Base-by-base conservation (phyloP, 2,113 vertebrate species). In the Nothoprocta perdicaria region DNA sequence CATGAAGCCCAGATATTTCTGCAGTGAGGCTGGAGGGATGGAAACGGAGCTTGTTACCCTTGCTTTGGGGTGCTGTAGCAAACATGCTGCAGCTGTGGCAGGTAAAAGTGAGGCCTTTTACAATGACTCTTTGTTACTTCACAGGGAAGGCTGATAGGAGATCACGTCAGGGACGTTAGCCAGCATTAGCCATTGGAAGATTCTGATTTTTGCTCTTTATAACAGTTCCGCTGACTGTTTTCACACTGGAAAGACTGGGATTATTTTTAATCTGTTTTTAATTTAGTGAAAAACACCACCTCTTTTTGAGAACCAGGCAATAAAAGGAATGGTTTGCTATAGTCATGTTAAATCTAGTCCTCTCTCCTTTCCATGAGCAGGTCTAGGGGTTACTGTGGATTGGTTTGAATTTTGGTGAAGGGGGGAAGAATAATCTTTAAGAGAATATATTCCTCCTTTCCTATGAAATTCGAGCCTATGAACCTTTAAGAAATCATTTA, bases 341-440 rank as follows among this genome's bases (percentile, higher is more conserved):
- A 35, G 31, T 55, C 63, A 78, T 26, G 10, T 68, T 88, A 75
- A 82, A 24, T 15, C 41, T 74, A 84, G 22, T 61, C 84, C 11
- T 84, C 38, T 68, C 8, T 89, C n/a, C 55, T 95, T 79, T 89
- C 84, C 19, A 41, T 62, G 72, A 94, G 62, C 12, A 72, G 29
- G 72, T 53, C 67, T 73, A 45, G 46, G 57, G 26, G 15, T 73
- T 73, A 33, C 8, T 9, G 24, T 65, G 27, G n/a, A 87, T 84
- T 45, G 74, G 62, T 84, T 5, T 85, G 68, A 74, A 65, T 93
- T 89, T 63, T 55, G 46, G 55, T 29, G 72, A 40, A 45, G 4
- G 3, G 8, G 40, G 58, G 26, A 84, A 66, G 45, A 87, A 77
- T 41, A 29, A 60, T 18, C 63, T 76, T 89, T 46, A 84, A 69